phyloP scores from a whole-genome alignment of 2,888 invertebrate genomes.

The Heliothis peltigera region DNA sequence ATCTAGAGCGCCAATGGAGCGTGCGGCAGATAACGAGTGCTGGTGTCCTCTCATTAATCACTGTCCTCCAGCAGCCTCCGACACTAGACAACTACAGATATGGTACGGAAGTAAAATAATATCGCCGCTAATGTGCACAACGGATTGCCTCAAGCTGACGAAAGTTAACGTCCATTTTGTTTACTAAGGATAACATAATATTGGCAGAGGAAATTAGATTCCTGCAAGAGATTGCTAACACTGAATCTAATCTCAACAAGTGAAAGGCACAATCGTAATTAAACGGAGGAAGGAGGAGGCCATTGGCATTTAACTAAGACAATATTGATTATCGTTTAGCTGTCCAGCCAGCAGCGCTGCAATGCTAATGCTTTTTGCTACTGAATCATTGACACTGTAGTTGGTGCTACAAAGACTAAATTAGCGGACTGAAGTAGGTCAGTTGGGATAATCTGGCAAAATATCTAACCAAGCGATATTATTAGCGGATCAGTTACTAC shows the following conservation, averaged over 20 bases:
- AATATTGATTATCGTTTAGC: constrained; percentile 37
- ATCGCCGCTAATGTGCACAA: constrained; percentile 20
- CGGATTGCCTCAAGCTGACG: background rate
- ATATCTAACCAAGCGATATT: background rate
- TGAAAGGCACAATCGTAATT: background rate
- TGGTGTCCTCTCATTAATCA: constrained; percentile 43
- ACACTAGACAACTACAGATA: background rate
- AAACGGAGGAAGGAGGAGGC: constrained; percentile 1
- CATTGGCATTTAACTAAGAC: constrained; percentile 14
- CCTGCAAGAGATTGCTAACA: background rate
- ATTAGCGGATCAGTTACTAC: background rate
- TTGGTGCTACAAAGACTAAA: background rate
- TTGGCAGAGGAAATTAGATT: background rate
- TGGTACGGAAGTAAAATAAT: constrained; percentile 30
- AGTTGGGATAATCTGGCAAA: constrained; percentile 10
- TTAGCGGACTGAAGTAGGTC: background rate
- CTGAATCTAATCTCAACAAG: too few relatives aligned
- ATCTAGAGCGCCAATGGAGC: constrained; percentile 22
- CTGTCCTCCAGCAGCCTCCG: constrained; percentile 13
- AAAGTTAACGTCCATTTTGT: background rate
- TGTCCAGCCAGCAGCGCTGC: constrained; percentile 14
- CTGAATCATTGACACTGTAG: background rate
- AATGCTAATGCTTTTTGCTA: constrained; percentile 6
- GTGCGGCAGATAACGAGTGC: constrained; percentile 38
- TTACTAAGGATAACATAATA: background rate